Evolutionary conservation across 2,113 vertebrate species (phyloP).

Genomic region (Rhynchopsitta pachyrhyncha): DNA sequence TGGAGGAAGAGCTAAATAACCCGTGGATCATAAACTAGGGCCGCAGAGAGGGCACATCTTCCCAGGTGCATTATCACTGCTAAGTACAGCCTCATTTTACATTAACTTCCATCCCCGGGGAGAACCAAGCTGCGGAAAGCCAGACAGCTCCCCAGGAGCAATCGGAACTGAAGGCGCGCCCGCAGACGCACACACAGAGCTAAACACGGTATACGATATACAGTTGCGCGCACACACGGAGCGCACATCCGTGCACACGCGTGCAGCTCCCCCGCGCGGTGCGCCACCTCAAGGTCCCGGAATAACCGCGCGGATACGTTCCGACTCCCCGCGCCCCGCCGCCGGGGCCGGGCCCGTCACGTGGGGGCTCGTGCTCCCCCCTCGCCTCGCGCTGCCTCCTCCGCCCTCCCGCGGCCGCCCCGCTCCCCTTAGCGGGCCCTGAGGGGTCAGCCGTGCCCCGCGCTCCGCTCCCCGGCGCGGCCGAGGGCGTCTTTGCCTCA

Average conservation of each 20-base stretch:
- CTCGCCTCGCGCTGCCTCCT: no score
- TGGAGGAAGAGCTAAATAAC: neutral
- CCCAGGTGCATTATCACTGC: accelerated
- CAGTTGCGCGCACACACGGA: neutral
- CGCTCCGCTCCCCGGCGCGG: no score
- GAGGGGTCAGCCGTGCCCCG: no score
- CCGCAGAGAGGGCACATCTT: accelerated
- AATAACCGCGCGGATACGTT: accelerated
- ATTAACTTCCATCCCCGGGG: neutral
- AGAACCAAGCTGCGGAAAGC: neutral
- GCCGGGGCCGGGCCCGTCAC: slow-evolving; percentile 40
- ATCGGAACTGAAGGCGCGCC: accelerated
- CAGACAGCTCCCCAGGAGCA: neutral
- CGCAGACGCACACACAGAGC: accelerated
- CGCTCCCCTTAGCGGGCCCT: neutral
- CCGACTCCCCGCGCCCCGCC: neutral
- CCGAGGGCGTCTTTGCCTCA: neutral
- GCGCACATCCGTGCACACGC: accelerated
- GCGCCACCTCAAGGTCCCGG: neutral
- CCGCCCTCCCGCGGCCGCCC: no score
- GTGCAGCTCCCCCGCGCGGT: accelerated
- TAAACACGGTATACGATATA: accelerated
- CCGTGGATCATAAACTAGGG: accelerated
- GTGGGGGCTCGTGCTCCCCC: slow-evolving; percentile 28
- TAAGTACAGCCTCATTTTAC: neutral